Base-by-base conservation (phyloP, 30 jellyfish, hydroid and myxozoan genomes). In the Haliclystus octoradiatus region DNA sequence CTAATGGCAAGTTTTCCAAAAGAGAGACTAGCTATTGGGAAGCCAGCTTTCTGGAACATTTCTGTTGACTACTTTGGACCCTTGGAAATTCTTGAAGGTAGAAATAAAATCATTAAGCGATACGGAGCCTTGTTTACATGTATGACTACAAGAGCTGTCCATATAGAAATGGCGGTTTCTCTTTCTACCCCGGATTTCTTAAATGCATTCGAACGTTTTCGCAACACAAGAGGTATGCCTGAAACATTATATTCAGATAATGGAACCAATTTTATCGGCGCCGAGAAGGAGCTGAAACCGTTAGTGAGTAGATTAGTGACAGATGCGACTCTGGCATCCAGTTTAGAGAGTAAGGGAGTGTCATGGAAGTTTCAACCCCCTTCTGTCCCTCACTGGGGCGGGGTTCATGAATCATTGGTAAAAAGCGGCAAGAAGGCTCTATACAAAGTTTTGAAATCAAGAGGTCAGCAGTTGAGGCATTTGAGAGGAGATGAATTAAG, bases 31-130 rank as follows among this genome's bases (percentile, higher is more conserved):
- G 71, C 49, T 5, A 52, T 52, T 2, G 49, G 70, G 7, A 69
- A n/a, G n/a, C 31, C 69, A 47, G 29, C 79, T 31, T 69, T 69
- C 79, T 25, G 50, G 0, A 47, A 47, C 79, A 69, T 69, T 69
- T 68, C 69, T 40, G 79, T 69, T 22, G 79, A 49, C 28, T 53
- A 47, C 51, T 69, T 69, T 69, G 79, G 79, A 29, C 80, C 80
- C 53, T n/a, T n/a, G n/a, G n/a, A n/a, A n/a, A n/a, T n/a, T n/a
- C n/a, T n/a, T n/a, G n/a, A n/a, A n/a, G n/a, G n/a, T n/a, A n/a
- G n/a, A n/a, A n/a, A n/a, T n/a, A n/a, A n/a, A n/a, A 52, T n/a
- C n/a, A n/a, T n/a, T n/a, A 40, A 34, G 78, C 47, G 78, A 68
- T 68, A 68, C 28, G 68, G 78, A 9, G 78, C 26, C 24, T 68